Percentiles rank a stretch among this genome's conserved stretches.
Evolutionary conservation across 2,113 vertebrate genomes (phyloP).

Genomic region (Poeciliopsis prolifica): DNA sequence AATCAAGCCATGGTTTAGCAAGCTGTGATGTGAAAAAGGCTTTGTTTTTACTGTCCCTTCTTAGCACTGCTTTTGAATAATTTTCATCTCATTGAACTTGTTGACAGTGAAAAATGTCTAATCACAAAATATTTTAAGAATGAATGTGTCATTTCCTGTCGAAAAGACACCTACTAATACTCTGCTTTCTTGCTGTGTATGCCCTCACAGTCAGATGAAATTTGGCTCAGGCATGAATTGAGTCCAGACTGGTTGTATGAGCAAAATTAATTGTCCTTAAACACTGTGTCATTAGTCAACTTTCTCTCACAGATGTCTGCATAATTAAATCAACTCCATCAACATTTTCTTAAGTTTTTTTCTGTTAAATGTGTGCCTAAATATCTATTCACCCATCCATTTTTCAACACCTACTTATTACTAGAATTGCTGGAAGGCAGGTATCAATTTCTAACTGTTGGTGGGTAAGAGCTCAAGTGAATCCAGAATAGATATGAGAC

Average conservation of each 20-base stretch:
- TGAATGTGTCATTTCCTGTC: not conserved
- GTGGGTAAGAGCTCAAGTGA: not conserved
- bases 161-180: not conserved
- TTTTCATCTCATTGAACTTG: not conserved
- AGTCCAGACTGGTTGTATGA: not conserved
- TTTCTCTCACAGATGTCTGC: not conserved
- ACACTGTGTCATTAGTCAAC: not conserved
- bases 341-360: not conserved
- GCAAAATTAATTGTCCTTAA: not conserved
- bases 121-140: not conserved
- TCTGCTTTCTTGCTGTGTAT: not conserved
- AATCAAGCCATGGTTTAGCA: not conserved
- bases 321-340: not conserved
- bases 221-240: not conserved
- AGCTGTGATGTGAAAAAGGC: too few species aligned
- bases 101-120: not conserved
- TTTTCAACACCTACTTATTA: too few species aligned
- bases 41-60: too few species aligned
- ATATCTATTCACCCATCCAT: not conserved
- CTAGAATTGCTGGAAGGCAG: not conserved
- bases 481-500: not conserved
- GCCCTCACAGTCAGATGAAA: not conserved
- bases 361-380: not conserved
- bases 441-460: not conserved
- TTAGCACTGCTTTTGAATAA: too few species aligned